Evolutionary conservation across 2,888 invertebrate genomes (phyloP).

Genomic region (Elmis aenea): DNA sequence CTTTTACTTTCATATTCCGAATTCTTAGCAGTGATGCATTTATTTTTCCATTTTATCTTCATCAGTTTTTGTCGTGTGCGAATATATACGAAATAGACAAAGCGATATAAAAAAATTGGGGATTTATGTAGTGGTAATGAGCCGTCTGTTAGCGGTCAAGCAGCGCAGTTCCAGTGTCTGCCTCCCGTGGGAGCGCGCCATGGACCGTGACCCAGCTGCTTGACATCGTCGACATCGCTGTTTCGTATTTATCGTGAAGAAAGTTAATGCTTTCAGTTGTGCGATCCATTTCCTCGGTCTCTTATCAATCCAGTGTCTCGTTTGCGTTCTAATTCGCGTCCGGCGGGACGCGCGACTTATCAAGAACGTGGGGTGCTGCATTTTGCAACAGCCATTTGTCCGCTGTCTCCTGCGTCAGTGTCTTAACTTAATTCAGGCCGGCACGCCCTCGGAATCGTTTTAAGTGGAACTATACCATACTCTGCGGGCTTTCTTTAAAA

Average conservation of each 20-base stretch:
- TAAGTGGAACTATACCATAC: too few species aligned
- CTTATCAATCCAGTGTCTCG: constrained; percentile 28
- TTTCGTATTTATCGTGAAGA: constrained; percentile 1
- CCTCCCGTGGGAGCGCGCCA: constrained; percentile 17
- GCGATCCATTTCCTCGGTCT: constrained; percentile 23
- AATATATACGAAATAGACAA: too few species aligned
- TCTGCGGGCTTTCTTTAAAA: constrained; percentile 22
- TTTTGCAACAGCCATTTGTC: constrained; percentile 24
- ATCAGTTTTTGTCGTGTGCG: too few species aligned
- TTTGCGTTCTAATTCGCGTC: constrained; percentile 25
- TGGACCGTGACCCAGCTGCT: constrained; percentile 20
- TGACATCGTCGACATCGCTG: constrained; percentile 1
- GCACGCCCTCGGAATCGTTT: constrained; percentile 14
- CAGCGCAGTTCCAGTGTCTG: constrained; percentile 17
- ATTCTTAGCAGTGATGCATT: too few species aligned
- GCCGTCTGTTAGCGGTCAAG: constrained; percentile 19
- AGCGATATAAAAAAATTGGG: too few species aligned
- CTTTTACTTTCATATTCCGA: too few species aligned
- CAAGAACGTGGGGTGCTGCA: constrained; percentile 15
- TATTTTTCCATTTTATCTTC: too few species aligned
- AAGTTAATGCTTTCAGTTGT: constrained; percentile 15
- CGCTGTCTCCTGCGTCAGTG: constrained; percentile 16
- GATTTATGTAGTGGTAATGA: constrained; percentile 13
- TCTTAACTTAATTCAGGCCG: constrained; percentile 15
- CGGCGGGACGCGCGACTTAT: constrained; percentile 23